Percentiles rank a stretch among this genome's conserved stretches.
phyloP scores from a whole-genome alignment of 2,113 vertebrate species.

The Edolisoma coerulescens region DNA sequence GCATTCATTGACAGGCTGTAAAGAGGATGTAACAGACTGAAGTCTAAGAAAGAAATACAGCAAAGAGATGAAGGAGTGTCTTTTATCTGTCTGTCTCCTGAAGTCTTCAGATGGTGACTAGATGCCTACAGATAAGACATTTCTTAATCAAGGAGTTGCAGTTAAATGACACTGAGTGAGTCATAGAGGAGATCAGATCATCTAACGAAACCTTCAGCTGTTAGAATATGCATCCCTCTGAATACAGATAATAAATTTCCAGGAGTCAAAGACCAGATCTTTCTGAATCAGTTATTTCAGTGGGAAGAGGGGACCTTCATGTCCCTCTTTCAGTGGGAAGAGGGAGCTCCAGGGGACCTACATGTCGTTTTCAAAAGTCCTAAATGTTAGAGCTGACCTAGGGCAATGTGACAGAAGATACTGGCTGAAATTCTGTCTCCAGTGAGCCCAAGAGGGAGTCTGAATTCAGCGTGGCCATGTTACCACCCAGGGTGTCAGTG shows the following conservation, averaged over 20 bases:
- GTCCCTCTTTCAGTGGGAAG: not conserved
- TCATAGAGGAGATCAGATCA: slow-evolving; percentile 17
- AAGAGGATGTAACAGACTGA: not conserved
- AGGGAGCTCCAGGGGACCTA: not conserved
- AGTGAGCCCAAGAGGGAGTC: not conserved
- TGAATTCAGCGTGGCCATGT: not conserved
- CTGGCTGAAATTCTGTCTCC: not conserved
- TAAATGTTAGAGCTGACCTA: not conserved
- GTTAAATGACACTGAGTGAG: slow-evolving; percentile 39
- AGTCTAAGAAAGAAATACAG: not conserved
- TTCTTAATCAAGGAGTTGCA: slow-evolving; percentile 31
- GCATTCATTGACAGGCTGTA: not conserved
- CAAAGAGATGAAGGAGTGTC: not conserved
- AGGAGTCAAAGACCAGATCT: not conserved
- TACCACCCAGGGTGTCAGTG: slow-evolving; percentile 20
- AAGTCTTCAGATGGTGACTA: slow-evolving; percentile 45
- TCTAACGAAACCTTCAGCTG: not conserved
- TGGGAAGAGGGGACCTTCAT: not conserved
- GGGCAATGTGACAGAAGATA: not conserved
- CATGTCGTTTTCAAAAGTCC: not conserved
- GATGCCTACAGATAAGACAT: slow-evolving; percentile 59
- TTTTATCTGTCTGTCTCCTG: slow-evolving; percentile 24
- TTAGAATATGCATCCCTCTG: not conserved
- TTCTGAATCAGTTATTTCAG: not conserved
- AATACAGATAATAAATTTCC: not conserved